Evolutionary conservation across 2,113 vertebrate species (phyloP).

Genomic region (Pholis gunnellus): DNA sequence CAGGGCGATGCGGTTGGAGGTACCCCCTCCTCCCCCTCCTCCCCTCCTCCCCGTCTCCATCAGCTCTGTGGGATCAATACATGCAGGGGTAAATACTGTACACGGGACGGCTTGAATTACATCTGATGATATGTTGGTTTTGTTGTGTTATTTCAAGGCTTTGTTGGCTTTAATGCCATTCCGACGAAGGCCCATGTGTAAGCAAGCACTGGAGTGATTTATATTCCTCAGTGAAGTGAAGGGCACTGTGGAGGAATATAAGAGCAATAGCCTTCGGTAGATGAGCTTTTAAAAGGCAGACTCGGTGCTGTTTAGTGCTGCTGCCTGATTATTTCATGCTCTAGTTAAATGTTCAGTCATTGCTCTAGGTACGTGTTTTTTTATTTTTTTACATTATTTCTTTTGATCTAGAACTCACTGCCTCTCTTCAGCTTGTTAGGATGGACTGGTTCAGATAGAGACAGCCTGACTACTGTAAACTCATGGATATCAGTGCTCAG

Average conservation of each 20-base stretch:
- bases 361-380: conserved; percentile 15
- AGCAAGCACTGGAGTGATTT: conserved; percentile 45
- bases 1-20: conserved; percentile 66
- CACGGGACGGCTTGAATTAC: conserved; percentile 47
- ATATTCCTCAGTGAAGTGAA: conserved; percentile 71
- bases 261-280: conserved; percentile 63
- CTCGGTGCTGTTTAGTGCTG: conserved; percentile 42
- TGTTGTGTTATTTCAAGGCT: conserved; percentile 25
- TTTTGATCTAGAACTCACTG: conserved; percentile 21
- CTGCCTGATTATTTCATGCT: conserved; percentile 69
- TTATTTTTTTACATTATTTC: neutral
- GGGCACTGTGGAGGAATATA: conserved; percentile 75
- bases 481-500: conserved; percentile 54
- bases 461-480: conserved; percentile 39
- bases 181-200: conserved; percentile 7
- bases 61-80: conserved; percentile 74
- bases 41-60: conserved; percentile 66
- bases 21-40: conserved; percentile 4
- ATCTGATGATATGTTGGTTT: neutral
- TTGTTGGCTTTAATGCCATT: conserved; percentile 3
- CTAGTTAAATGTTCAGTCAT: conserved; percentile 60
- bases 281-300: conserved; percentile 57
- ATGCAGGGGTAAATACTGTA: conserved; percentile 61
- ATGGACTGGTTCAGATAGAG: conserved; percentile 60
- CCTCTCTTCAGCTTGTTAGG: conserved; percentile 14